These are phyloP conservation scores for Hippocampus abdominalis DNA, from an alignment of 2,113 vertebrate genomes.

Conservation along the genomic window DNA sequence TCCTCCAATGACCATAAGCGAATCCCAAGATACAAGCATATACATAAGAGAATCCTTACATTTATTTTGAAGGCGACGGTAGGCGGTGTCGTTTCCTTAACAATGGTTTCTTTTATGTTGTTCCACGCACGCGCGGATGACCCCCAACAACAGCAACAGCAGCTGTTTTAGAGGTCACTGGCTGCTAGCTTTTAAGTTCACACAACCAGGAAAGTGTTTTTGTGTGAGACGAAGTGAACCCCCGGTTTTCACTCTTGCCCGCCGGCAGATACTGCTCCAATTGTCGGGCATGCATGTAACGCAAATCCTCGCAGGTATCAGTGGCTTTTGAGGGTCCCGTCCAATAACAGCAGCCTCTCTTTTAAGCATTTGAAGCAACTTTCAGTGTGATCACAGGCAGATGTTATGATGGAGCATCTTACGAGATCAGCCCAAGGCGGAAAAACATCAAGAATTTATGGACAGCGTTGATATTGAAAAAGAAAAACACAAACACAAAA, in stretches of 20 bases:
- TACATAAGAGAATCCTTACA: no score
- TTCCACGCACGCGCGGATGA: conserved; percentile 23
- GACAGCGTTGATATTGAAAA: no score
- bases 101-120: neutral
- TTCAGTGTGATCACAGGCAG: no score
- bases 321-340: neutral
- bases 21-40: neutral
- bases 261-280: neutral
- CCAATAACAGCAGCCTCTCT: no score
- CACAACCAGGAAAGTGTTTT: neutral
- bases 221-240: no score
- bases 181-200: neutral
- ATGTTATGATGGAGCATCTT: no score
- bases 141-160: conserved; percentile 24
- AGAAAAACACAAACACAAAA: no score
- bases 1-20: neutral
- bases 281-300: neutral
- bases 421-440: no score
- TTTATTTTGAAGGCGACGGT: conserved; percentile 13
- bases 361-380: no score
- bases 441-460: no score
- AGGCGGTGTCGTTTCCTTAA: neutral
- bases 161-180: conserved; percentile 63
- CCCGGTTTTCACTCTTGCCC: neutral
- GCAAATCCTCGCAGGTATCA: neutral